Percentiles rank a stretch among this genome's conserved stretches.
phyloP scores from a whole-genome alignment of 2,797 vertebrate species.

The Lagothrix lagotricha region DNA sequence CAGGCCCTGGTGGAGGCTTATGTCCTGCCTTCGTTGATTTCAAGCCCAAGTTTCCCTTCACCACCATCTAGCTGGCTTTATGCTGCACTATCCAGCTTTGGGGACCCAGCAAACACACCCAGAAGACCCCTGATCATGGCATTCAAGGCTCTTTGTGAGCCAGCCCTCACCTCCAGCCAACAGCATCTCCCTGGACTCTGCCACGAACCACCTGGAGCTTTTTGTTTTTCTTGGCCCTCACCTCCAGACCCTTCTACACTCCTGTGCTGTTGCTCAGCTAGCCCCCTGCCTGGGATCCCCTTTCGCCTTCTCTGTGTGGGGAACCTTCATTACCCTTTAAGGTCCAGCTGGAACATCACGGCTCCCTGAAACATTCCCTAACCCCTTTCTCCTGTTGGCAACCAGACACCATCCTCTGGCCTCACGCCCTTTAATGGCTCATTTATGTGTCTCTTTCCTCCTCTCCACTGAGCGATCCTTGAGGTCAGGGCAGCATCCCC shows the following conservation, averaged over 20 bases:
- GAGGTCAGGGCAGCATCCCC: neutral
- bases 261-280: too few species aligned
- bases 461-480: neutral
- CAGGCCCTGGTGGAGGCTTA: neutral
- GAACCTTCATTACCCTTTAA: neutral
- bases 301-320: neutral
- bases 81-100: neutral
- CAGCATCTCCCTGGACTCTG: too few species aligned
- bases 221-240: neutral
- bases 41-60: neutral
- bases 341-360: neutral
- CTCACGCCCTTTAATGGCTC: neutral
- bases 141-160: neutral
- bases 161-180: neutral
- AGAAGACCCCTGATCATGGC: neutral
- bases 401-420: neutral
- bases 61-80: neutral
- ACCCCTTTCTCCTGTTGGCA: neutral
- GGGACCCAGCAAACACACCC: neutral
- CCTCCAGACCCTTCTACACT: neutral
- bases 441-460: neutral
- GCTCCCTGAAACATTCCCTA: neutral
- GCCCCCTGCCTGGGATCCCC: neutral
- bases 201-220: accelerated
- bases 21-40: neutral